Conservation (phyloP, 2,888 invertebrate species). For the Tetragonisca angustula region DNA sequence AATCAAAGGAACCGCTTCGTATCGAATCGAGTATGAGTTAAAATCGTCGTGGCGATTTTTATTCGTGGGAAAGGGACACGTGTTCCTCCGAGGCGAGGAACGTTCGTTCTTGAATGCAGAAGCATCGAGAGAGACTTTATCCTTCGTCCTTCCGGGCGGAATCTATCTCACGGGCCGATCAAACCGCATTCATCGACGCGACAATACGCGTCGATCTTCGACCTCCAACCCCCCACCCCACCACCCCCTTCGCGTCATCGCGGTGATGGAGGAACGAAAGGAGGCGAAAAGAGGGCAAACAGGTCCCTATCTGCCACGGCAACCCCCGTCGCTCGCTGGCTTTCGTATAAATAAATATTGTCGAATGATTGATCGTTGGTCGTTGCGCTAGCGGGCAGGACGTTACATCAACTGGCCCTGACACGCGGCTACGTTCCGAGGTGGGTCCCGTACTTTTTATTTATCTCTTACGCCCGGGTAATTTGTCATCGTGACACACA, state of each 20-base stretch:
- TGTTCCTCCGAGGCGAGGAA: constrained; percentile 10
- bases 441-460: constrained; percentile 65
- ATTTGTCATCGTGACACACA: constrained; percentile 79
- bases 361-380: constrained; percentile 79
- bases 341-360: constrained; percentile 81
- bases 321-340: constrained; percentile 46
- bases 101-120: constrained; percentile 24
- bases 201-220: constrained; percentile 63
- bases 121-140: not conserved
- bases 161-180: constrained; percentile 58
- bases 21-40: not conserved
- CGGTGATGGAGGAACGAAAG: constrained; percentile 15
- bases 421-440: constrained; percentile 55
- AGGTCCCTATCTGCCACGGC: constrained; percentile 60
- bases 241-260: constrained; percentile 40
- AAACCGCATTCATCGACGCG: constrained; percentile 54
- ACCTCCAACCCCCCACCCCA: constrained; percentile 38
- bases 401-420: constrained; percentile 73
- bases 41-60: not conserved
- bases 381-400: constrained; percentile 69
- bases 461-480: constrained; percentile 69
- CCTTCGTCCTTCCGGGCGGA: constrained; percentile 6
- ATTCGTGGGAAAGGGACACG: constrained; percentile 43
- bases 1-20: constrained; percentile 1
- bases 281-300: constrained; percentile 53